Evolutionary conservation across 2,888 invertebrate genomes (phyloP).

Genomic region (Lithosia quadra): DNA sequence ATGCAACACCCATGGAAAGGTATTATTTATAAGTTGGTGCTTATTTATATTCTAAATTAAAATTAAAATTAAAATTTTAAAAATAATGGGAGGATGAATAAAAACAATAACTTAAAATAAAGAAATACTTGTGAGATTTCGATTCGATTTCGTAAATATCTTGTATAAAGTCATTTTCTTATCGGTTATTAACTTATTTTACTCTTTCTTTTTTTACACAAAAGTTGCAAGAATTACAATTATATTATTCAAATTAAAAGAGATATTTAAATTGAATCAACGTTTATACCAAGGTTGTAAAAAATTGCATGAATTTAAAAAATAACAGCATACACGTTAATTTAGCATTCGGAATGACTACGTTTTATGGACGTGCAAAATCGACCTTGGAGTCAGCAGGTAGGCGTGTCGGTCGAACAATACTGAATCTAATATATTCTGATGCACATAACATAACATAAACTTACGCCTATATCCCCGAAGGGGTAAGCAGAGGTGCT

Average conservation of each 20-base stretch:
- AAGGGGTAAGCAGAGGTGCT: no score
- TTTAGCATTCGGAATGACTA: not conserved
- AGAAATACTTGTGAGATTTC: no score
- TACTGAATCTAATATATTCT: not conserved
- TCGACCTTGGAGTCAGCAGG: not conserved
- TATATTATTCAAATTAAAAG: not conserved
- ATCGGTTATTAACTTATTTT: not conserved
- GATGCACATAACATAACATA: no score
- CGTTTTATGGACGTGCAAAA: not conserved
- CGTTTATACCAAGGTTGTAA: slow-evolving; percentile 7
- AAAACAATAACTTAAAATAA: no score
- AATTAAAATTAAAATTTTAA: no score
- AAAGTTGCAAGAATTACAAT: not conserved
- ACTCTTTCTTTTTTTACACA: not conserved
- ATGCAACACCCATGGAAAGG: not conserved
- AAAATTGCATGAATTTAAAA: slow-evolving; percentile 2
- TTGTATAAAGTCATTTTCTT: not conserved
- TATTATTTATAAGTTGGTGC: not conserved
- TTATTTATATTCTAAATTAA: no score
- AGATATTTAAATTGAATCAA: slow-evolving; percentile 1
- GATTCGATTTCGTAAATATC: no score
- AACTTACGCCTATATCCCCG: no score
- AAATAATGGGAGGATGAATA: no score
- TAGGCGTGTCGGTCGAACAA: not conserved
- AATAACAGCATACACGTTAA: not conserved